Conservation (phyloP, 1,140 invertebrate genomes). For the Heliconius hermathena region DNA sequence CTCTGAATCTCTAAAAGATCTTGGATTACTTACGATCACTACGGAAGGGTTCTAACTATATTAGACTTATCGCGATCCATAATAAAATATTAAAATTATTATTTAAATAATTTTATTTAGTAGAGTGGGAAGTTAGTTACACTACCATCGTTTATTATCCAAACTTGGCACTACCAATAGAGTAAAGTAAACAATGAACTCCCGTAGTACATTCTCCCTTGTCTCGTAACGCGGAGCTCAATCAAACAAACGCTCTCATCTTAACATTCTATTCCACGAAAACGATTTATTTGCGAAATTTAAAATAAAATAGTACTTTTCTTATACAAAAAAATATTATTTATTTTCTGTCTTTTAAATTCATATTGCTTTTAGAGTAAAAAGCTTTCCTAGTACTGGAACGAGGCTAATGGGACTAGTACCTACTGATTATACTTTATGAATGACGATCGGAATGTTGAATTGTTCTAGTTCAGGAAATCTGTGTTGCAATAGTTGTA, state of each 20-base stretch:
- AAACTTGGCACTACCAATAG: no score
- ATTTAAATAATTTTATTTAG: no score
- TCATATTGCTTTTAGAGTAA: background rate
- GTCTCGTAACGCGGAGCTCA: background rate
- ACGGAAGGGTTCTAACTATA: no score
- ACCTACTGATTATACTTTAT: background rate
- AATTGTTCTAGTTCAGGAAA: background rate
- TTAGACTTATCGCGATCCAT: no score
- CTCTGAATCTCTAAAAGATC: no score
- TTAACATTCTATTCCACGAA: background rate
- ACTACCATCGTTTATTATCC: background rate
- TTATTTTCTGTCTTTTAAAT: background rate
- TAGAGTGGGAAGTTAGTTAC: no score
- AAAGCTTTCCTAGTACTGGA: background rate
- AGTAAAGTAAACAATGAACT: no score
- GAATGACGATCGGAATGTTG: background rate
- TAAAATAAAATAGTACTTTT: background rate
- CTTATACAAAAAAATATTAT: background rate
- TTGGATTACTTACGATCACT: no score
- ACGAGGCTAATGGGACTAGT: background rate
- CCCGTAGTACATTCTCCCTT: background rate
- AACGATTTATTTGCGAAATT: background rate
- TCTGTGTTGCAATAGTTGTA: no score
- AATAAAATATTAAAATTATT: no score
- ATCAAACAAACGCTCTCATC: background rate